Conservation (phyloP, 2,113 vertebrate genomes). For the Sinocyclocheilus anshuiensis region DNA sequence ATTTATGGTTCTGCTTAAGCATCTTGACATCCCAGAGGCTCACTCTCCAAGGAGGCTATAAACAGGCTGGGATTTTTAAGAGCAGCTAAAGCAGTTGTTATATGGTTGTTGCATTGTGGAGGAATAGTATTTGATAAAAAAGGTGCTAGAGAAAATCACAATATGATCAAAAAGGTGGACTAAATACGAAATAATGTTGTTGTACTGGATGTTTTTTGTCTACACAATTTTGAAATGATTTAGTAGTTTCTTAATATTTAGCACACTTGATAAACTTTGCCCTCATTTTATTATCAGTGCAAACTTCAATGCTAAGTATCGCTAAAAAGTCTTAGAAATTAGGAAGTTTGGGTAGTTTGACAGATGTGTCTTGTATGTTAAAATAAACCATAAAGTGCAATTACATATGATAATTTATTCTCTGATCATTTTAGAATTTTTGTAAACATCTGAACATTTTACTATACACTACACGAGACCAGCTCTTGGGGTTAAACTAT, state of each 20-base stretch:
- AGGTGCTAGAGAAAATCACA: slow-evolving; percentile 48
- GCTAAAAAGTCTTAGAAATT: background rate
- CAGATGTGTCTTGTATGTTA: too few species aligned
- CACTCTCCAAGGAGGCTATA: slow-evolving; percentile 57
- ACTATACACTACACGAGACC: background rate
- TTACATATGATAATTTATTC: too few species aligned
- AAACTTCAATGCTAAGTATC: background rate
- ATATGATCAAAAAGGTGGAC: slow-evolving; percentile 4
- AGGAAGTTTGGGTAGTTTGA: too few species aligned
- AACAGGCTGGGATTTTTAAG: slow-evolving; percentile 75
- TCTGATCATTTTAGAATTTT: background rate
- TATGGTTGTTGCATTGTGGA: slow-evolving; percentile 70
- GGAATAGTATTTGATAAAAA: slow-evolving; percentile 74
- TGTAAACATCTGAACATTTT: background rate
- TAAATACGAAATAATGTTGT: background rate
- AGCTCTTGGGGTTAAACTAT: background rate
- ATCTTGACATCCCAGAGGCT: slow-evolving; percentile 51
- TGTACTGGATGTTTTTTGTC: background rate
- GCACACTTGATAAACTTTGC: background rate
- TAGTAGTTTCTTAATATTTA: background rate
- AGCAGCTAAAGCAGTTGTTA: slow-evolving; percentile 66
- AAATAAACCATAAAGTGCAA: too few species aligned
- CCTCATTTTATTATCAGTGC: background rate
- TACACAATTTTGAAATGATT: background rate
- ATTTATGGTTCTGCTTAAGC: slow-evolving; percentile 67